A percentile compares a stretch with the other conserved stretches of the same genome.
Conservation (phyloP, 2,797 vertebrate genomes). For the Microctenopoma stevenorrisi region DNA sequence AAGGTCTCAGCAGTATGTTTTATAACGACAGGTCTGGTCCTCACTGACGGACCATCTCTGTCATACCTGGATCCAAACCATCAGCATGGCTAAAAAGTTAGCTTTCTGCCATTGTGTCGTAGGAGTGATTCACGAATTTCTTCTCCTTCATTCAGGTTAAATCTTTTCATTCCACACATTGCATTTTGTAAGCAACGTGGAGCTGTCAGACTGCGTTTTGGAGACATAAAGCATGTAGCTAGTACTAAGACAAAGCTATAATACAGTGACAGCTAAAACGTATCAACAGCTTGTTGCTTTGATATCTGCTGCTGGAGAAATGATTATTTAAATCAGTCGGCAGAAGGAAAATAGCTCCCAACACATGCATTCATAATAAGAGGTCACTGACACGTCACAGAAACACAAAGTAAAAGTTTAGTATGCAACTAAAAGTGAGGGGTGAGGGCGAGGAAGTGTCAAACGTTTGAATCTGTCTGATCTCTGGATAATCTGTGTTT, state of each 20-base stretch:
- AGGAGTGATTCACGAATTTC: too few species aligned
- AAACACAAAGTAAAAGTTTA: not conserved
- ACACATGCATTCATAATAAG: not conserved
- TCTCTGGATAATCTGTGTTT: not conserved
- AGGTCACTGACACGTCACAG: not conserved
- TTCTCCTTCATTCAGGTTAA: too few species aligned
- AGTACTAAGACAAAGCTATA: constrained; percentile 1
- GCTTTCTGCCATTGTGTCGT: too few species aligned
- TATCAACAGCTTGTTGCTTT: constrained; percentile 5
- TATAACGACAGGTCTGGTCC: too few species aligned
- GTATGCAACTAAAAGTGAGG: not conserved
- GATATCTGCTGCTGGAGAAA: not conserved
- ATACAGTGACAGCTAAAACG: constrained; percentile 11
- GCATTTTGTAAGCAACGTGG: too few species aligned
- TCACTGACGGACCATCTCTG: too few species aligned
- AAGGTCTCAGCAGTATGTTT: too few species aligned
- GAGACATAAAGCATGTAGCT: not conserved
- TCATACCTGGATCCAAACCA: too few species aligned
- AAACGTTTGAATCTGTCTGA: not conserved
- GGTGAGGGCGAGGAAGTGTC: not conserved
- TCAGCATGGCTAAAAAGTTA: too few species aligned
- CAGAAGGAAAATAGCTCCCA: not conserved
- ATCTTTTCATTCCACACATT: too few species aligned
- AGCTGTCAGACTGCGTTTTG: too few species aligned
- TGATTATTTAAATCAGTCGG: constrained; percentile 5